A percentile compares a stretch with the other conserved stretches of the same genome.
These are phyloP conservation scores for Ursus arctos DNA, from an alignment of 2,113 vertebrate genomes.

Conservation along the genomic window DNA sequence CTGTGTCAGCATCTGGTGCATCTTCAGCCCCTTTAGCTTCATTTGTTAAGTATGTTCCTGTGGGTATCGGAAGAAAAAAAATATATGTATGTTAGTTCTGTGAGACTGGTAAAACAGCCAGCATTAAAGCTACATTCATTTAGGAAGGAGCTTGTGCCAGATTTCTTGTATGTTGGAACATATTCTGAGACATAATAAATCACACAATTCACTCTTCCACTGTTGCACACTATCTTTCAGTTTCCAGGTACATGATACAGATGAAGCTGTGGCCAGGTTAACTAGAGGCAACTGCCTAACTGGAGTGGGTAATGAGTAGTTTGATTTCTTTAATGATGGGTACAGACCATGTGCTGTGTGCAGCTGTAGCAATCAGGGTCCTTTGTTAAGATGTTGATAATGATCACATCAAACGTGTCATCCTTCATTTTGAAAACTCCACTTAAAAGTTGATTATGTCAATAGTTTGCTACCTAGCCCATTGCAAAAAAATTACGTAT, in stretches of 20 bases:
- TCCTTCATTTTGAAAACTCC: neutral
- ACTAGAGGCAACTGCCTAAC: neutral
- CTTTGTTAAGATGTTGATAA: conserved; percentile 47
- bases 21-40: conserved; percentile 99
- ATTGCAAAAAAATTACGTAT: neutral
- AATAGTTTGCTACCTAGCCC: neutral
- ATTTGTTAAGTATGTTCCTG: conserved; percentile 99
- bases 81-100: conserved; percentile 56
- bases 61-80: conserved; percentile 78
- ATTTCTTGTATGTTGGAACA: neutral
- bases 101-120: neutral
- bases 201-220: neutral
- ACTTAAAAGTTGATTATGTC: neutral
- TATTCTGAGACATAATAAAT: neutral
- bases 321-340: conserved; percentile 9
- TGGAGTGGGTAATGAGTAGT: neutral
- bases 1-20: conserved; percentile 98
- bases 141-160: neutral
- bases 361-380: neutral
- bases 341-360: neutral
- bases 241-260: neutral
- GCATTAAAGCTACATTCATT: neutral
- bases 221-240: neutral
- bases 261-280: neutral
- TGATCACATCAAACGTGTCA: neutral